Base-by-base conservation (phyloP, 1,140 invertebrate species). In the Rhagoletis pomonella region DNA sequence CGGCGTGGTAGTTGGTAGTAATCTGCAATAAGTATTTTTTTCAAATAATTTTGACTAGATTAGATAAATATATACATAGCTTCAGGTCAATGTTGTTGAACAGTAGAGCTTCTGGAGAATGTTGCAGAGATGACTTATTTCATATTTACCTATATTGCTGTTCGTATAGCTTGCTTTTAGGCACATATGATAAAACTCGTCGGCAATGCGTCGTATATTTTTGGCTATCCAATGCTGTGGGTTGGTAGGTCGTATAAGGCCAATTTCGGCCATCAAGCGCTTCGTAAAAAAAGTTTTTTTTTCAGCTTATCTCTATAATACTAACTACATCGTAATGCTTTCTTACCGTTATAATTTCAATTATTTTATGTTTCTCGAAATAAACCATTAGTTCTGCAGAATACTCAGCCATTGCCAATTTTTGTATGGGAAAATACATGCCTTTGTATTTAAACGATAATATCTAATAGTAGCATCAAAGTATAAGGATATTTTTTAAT, bases 291-390 rank as follows among this genome's bases (percentile, higher is more conserved):
- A 39, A 2, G 14, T 67, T 3, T n/a, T 60, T n/a, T 60, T 87
- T 9, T 73, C 12, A 5, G 10, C 47, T 55, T 55, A 55, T 55
- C 10, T 55, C 29, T 0, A 29, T 55, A 55, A 5, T 55, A 0
- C 17, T n/a, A n/a, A n/a, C n/a, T 77, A 55, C 39, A 29, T 10
- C n/a, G 39, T 86, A n/a, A 19, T 42, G 4, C n/a, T 10, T 6
- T 42, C 14, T 87, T 67, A 85, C 88, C 60, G 90, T 90, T 88
- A 92, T 88, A 3, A 92, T 88, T 4, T 92, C 91, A 85, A 92
- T 77, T n/a, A 92, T 73, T 86, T 90, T 92, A 88, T 92, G 91
- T 55, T 89, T 91, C 67, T 92, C 91, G 0, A 92, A 88, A n/a
- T 92, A 92, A 2, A 89, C 90, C 91, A 92, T 92, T 0, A 89